Percentiles rank a stretch among this genome's conserved stretches.
Conservation (phyloP, 2,888 invertebrate genomes). For the Pantelozetes paolii region DNA sequence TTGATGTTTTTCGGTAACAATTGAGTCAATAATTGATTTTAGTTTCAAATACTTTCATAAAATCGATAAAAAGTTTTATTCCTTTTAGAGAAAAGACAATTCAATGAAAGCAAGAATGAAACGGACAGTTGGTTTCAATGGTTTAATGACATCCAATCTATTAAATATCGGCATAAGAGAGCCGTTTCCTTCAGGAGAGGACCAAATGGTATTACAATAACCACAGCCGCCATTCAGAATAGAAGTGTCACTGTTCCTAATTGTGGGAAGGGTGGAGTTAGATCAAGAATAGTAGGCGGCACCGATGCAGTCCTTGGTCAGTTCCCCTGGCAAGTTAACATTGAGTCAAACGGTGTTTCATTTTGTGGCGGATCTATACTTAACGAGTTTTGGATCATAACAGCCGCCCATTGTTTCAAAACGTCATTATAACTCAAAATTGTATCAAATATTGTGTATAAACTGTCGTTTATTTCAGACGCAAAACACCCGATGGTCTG, state of each 20-base stretch:
- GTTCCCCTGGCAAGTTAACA: conserved; percentile 7
- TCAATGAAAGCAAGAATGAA: background rate
- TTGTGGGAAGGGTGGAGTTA: background rate
- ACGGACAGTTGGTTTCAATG: background rate
- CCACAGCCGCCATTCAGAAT: background rate
- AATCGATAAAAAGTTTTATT: too few species aligned
- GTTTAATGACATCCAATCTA: background rate
- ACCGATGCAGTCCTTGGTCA: background rate
- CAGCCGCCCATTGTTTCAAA: conserved; percentile 28
- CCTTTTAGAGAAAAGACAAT: too few species aligned
- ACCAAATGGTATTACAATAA: background rate
- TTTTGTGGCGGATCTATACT: conserved; percentile 20
- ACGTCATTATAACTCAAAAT: background rate
- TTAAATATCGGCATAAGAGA: background rate
- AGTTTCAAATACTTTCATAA: too few species aligned
- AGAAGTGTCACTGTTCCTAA: background rate
- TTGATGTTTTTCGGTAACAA: too few species aligned
- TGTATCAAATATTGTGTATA: background rate
- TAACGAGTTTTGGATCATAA: conserved; percentile 10
- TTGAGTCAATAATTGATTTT: too few species aligned
- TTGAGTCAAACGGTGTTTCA: background rate
- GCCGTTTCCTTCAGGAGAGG: background rate
- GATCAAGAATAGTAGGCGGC: background rate
- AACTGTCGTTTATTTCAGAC: background rate
- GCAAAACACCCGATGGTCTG: background rate